Base-by-base conservation (phyloP, 2,113 vertebrate species). In the Noturus placidus region DNA sequence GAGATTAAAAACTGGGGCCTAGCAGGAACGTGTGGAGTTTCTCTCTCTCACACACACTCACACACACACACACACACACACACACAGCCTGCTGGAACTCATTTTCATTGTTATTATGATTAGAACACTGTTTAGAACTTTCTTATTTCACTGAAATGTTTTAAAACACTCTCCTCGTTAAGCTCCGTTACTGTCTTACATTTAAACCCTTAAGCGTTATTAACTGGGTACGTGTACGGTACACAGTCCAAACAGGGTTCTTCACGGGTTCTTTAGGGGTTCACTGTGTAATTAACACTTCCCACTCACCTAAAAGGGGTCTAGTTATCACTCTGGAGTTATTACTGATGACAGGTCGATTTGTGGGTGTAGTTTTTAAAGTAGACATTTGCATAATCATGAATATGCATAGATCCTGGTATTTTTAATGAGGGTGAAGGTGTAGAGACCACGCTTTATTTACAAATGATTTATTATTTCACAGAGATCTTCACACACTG, bases 1-100 rank as follows among this genome's bases (percentile, higher is more conserved):
- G 38, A 69, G 59, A 50, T 83, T 83, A 69, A 81, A 81, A 81
- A 81, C 17, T 81, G 78, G 78, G 78, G 78, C 78, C 78, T 81
- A 81, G 54, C 30, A 59, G 54, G 78, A 81, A 81, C 30, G 76
- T 78, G 76, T 54, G 27, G 76, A 78, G 76, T 54, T 54, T 54
- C 76, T 1, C 77, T 19, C 76, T 19, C 76, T 19, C 50, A 19
- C 76, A 54, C 76, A 54, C 76, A 54, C 76, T 54, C 76, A 54
- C 76, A 78, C 76, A 78, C 76, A 52, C 74, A 52, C 74, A 77
- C 42, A 50, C 74, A 77, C 74, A 77, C 76, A 78, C 27, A 79
- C 52, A 20, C 78, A 57, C 15, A 57, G 52, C 78, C 78, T 80
- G 78, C 78, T 80, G 78, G 78, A 80, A 80, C 50, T 80, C 78